Conservation (phyloP, 2,797 vertebrate species). For the Acanthopagrus latus region DNA sequence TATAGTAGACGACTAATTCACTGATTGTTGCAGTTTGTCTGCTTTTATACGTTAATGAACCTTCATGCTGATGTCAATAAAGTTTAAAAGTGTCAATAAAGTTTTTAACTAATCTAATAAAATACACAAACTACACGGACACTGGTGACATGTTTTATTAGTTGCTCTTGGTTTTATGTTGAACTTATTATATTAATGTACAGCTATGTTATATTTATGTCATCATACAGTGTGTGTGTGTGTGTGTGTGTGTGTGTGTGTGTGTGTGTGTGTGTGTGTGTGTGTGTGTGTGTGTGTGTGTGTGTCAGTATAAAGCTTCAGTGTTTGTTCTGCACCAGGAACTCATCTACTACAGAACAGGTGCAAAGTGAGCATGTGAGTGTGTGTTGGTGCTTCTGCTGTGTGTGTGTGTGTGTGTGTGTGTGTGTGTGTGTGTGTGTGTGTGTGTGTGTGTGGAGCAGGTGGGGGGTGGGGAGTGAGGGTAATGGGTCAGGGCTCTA, state of each 20-base stretch:
- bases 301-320: not conserved
- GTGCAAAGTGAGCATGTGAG: slow-evolving; percentile 30
- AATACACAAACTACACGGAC: too few species aligned
- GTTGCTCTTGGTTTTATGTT: too few species aligned
- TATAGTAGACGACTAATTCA: too few species aligned
- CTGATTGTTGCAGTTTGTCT: too few species aligned
- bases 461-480: slow-evolving; percentile 68
- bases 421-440: slow-evolving; percentile 15
- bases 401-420: not conserved
- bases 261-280: too few species aligned
- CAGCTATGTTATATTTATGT: not conserved
- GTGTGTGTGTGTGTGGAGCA: slow-evolving; percentile 40
- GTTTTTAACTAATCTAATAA: too few species aligned
- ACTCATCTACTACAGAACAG: slow-evolving; percentile 22
- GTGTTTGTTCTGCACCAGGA: slow-evolving; percentile 9
- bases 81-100: too few species aligned
- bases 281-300: not conserved
- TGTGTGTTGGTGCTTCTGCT: slow-evolving; percentile 20
- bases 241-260: too few species aligned
- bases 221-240: not conserved
- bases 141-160: too few species aligned
- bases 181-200: too few species aligned
- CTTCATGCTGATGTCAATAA: too few species aligned
- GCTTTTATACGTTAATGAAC: too few species aligned
- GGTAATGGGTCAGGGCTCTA: slow-evolving; percentile 70